Evolutionary conservation across 2,797 vertebrate genomes (phyloP).

Genomic region (Vespertilio murinus): DNA sequence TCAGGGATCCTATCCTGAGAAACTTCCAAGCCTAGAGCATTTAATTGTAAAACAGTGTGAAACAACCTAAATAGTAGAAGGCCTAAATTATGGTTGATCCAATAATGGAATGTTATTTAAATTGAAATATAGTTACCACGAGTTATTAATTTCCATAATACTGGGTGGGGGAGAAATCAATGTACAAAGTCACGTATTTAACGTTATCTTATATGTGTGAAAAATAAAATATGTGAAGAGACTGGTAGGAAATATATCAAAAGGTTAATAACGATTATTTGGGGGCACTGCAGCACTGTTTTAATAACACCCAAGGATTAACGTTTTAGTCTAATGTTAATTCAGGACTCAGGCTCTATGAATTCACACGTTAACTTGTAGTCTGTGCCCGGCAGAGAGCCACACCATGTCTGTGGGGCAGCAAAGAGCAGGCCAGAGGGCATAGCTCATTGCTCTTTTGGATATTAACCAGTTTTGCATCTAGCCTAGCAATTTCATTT

Average conservation of each 20-base stretch:
- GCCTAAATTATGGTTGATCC: neutral
- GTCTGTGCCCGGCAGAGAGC: neutral
- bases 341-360: neutral
- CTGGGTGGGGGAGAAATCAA: neutral
- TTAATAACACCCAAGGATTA: neutral
- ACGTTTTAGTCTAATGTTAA: neutral
- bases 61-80: neutral
- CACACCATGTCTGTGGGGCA: neutral
- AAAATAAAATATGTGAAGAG: neutral
- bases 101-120: slow-evolving; percentile 33
- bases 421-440: neutral
- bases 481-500: neutral
- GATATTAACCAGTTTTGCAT: neutral
- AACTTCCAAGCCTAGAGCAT: slow-evolving; percentile 19
- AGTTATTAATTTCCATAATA: slow-evolving; percentile 2
- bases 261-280: neutral
- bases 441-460: neutral
- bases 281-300: neutral
- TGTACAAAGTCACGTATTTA: neutral
- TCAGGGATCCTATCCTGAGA: slow-evolving; percentile 12
- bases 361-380: neutral
- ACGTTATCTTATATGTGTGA: neutral
- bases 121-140: slow-evolving; percentile 26
- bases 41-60: neutral
- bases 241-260: slow-evolving; percentile 21